These are phyloP conservation scores for Microtus richardsoni DNA, from an alignment of 2,113 vertebrate genomes.

Conservation along the genomic window DNA sequence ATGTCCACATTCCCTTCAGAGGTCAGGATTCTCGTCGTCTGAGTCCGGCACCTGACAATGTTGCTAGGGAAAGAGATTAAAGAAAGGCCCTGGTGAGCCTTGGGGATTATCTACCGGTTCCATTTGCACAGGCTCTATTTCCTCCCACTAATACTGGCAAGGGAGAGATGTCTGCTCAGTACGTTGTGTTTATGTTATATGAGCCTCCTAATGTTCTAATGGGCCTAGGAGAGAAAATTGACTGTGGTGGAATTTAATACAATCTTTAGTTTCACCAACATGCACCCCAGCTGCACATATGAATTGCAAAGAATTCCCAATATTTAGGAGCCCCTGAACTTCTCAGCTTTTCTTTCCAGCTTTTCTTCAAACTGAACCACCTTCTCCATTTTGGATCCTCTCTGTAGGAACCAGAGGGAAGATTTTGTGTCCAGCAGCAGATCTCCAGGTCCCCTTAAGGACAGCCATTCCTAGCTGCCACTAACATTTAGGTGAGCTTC, in stretches of 20 bases:
- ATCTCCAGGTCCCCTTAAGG: background rate
- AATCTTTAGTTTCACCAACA: background rate
- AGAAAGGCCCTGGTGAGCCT: constrained; percentile 54
- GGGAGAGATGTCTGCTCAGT: constrained; percentile 35
- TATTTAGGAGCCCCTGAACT: background rate
- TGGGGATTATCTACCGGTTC: constrained; percentile 61
- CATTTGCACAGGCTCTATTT: constrained; percentile 54
- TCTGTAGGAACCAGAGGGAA: background rate
- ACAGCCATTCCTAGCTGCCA: background rate
- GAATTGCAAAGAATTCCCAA: background rate
- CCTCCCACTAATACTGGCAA: constrained; percentile 38
- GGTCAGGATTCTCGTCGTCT: constrained; percentile 52
- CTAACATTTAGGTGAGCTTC: background rate
- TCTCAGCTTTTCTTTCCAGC: background rate
- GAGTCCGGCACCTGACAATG: background rate
- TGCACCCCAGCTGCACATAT: background rate
- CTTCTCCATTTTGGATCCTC: background rate
- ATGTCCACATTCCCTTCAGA: constrained; percentile 33
- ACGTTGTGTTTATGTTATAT: background rate
- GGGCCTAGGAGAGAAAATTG: constrained; percentile 54
- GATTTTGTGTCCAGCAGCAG: background rate
- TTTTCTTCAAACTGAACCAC: background rate
- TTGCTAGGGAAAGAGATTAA: constrained; percentile 64
- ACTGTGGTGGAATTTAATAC: constrained; percentile 55
- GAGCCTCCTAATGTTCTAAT: constrained; percentile 39